Evolutionary conservation across 1,140 invertebrate genomes (phyloP).

Genomic region (Penaeus vannamei): DNA sequence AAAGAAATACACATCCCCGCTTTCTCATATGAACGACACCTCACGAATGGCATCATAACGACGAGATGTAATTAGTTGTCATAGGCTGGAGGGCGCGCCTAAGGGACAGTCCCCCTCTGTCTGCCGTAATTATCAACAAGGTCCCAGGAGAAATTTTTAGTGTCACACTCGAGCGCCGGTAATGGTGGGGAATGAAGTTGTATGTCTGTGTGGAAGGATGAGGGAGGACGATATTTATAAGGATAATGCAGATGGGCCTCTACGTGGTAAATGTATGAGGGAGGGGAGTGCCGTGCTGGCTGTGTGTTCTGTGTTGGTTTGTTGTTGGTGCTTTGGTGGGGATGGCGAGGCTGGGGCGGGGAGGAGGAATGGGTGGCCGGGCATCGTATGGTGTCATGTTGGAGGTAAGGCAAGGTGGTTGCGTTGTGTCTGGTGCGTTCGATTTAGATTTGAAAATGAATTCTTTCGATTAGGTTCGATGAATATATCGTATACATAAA

Average conservation of each 20-base stretch:
- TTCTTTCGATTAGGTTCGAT: no score
- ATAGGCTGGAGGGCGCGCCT: slow-evolving; percentile 38
- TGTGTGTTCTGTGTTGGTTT: no score
- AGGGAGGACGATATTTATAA: neutral
- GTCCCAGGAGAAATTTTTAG: slow-evolving; percentile 64
- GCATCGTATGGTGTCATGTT: no score
- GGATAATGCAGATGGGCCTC: neutral
- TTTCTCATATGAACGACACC: slow-evolving; percentile 17
- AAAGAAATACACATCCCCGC: slow-evolving; percentile 13
- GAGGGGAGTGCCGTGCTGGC: no score
- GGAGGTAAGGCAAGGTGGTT: no score
- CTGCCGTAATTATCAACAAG: slow-evolving; percentile 56
- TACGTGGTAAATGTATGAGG: neutral
- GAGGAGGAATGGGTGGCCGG: no score
- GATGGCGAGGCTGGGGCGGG: no score
- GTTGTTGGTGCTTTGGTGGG: no score
- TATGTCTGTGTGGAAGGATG: slow-evolving; percentile 19
- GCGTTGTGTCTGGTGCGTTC: no score
- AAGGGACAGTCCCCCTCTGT: neutral
- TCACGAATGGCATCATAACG: slow-evolving; percentile 41
- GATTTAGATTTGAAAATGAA: no score
- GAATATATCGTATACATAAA: no score
- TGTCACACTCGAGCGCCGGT: slow-evolving; percentile 47
- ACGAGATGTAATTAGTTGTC: slow-evolving; percentile 55
- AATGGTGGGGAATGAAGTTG: slow-evolving; percentile 60